Percentiles rank a stretch among this genome's conserved stretches.
Evolutionary conservation across 2,797 vertebrate species (phyloP).

Genomic region (Florisuga fusca): DNA sequence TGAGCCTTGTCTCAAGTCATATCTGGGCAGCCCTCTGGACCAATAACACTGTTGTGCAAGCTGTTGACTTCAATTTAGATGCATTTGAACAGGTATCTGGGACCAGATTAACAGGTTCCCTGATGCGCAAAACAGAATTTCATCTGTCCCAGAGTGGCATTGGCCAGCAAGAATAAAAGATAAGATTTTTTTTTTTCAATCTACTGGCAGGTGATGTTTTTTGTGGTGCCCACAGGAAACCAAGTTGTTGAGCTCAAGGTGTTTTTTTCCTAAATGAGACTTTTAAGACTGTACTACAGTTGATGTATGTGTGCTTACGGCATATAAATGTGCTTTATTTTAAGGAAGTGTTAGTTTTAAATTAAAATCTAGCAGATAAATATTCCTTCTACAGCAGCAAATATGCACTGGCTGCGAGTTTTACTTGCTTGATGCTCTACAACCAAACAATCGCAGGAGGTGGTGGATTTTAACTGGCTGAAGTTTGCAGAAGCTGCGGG

Average conservation of each 20-base stretch:
- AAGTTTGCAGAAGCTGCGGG: neutral
- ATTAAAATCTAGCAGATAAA: constrained; percentile 40
- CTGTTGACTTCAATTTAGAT: neutral
- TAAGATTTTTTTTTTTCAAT: neutral
- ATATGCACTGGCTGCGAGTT: neutral
- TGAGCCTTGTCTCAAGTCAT: neutral
- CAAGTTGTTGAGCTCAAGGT: neutral
- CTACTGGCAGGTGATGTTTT: neutral
- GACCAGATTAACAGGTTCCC: neutral
- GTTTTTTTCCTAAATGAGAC: neutral
- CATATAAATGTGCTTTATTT: constrained; percentile 44
- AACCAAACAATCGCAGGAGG: neutral
- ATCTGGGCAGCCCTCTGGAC: neutral
- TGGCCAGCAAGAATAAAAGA: neutral
- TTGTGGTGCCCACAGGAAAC: neutral
- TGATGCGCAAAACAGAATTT: neutral
- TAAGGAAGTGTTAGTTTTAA: constrained; percentile 49
- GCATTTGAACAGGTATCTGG: neutral
- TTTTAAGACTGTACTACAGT: neutral
- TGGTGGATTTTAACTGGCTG: neutral
- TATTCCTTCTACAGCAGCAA: neutral
- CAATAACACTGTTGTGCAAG: neutral
- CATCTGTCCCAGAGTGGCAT: neutral
- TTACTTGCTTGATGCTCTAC: constrained; percentile 17
- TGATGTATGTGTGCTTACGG: neutral